Percentiles rank a stretch among this genome's conserved stretches.
phyloP scores from a whole-genome alignment of 2,797 vertebrate species.

The Hipposideros larvatus region DNA sequence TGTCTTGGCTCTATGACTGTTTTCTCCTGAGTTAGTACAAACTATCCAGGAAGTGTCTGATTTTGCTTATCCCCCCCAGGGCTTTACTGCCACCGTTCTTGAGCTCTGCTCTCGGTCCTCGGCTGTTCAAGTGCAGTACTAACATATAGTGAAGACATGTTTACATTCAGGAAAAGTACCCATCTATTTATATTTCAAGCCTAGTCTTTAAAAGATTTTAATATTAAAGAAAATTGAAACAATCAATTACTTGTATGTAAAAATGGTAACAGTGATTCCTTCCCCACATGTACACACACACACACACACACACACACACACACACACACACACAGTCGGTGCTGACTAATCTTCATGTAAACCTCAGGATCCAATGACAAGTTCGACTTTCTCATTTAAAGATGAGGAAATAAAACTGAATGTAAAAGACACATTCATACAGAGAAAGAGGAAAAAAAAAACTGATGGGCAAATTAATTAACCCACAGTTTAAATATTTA shows the following conservation, averaged over 20 bases:
- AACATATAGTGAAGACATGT: background rate
- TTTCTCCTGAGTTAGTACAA: background rate
- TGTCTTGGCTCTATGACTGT: fast-evolving
- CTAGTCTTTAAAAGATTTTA: background rate
- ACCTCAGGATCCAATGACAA: background rate
- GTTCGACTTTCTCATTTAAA: background rate
- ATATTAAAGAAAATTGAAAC: background rate
- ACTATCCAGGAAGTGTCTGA: background rate
- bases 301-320: background rate
- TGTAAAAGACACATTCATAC: background rate
- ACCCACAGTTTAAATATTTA: constrained; percentile 54
- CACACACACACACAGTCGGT: no score
- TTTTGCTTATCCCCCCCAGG: background rate
- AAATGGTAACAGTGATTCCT: background rate
- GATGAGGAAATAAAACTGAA: background rate
- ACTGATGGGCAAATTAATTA: background rate
- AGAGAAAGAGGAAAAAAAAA: background rate
- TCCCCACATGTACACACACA: fast-evolving
- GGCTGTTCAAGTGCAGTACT: background rate
- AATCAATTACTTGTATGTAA: background rate
- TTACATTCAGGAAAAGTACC: background rate
- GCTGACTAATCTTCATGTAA: background rate
- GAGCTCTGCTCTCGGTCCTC: background rate
- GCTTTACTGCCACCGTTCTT: fast-evolving
- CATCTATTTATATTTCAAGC: background rate